Evolutionary conservation across 2,888 invertebrate species (phyloP).

Genomic region (Pimpla rufipes): DNA sequence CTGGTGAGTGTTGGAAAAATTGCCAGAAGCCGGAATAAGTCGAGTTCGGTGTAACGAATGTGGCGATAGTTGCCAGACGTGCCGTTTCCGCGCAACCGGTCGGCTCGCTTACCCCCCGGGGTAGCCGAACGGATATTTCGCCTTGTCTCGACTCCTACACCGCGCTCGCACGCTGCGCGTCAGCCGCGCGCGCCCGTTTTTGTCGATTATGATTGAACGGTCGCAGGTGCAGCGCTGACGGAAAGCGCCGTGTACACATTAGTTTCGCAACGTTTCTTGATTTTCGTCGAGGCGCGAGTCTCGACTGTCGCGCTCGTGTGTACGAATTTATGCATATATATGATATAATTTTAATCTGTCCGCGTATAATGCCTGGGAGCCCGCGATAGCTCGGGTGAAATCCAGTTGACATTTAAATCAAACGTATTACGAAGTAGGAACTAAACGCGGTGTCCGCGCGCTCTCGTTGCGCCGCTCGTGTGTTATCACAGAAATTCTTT

Average conservation of each 20-base stretch:
- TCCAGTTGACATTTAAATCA: slow-evolving; percentile 70
- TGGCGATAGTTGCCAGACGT: no score
- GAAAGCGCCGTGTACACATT: slow-evolving; percentile 12
- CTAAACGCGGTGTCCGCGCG: slow-evolving; percentile 48
- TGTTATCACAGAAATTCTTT: slow-evolving; percentile 68
- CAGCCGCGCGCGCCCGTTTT: background rate
- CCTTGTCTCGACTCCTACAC: slow-evolving; percentile 56
- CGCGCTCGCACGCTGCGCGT: background rate
- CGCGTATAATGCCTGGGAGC: slow-evolving; percentile 53
- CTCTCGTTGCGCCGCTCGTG: slow-evolving; percentile 42
- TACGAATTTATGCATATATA: slow-evolving; percentile 40
- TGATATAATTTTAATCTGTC: slow-evolving; percentile 60
- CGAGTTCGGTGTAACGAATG: no score
- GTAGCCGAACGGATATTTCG: slow-evolving; percentile 48
- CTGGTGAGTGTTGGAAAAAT: no score
- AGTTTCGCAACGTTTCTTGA: slow-evolving; percentile 30
- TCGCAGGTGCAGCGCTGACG: slow-evolving; percentile 64
- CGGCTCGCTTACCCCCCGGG: slow-evolving; percentile 26
- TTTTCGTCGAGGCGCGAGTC: background rate
- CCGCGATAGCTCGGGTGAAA: slow-evolving; percentile 57
- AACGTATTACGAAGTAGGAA: slow-evolving; percentile 65
- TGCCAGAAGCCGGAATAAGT: no score
- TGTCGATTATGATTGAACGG: slow-evolving; percentile 66
- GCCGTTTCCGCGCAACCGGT: no score
- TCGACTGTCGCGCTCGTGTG: background rate